phyloP scores from a whole-genome alignment of 2,888 invertebrate genomes.

The Copidosoma aretas region DNA sequence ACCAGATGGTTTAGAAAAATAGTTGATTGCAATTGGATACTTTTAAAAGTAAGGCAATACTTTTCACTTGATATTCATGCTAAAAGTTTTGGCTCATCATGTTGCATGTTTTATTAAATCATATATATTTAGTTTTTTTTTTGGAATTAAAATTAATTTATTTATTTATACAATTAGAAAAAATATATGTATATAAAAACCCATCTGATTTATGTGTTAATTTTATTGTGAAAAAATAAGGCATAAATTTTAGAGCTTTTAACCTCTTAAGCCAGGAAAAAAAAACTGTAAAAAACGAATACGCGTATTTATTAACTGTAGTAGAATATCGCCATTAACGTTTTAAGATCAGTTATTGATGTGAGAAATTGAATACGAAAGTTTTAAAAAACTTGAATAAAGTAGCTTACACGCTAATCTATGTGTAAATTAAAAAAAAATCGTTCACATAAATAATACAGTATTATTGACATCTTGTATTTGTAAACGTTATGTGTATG shows the following conservation, averaged over 20 bases:
- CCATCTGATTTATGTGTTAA: too few relatives aligned
- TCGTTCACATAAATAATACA: not conserved
- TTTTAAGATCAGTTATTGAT: too few relatives aligned
- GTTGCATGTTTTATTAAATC: conserved; percentile 36
- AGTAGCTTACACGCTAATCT: conserved; percentile 19
- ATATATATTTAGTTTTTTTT: not conserved
- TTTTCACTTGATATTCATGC: conserved; percentile 1
- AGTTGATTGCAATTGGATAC: conserved; percentile 36
- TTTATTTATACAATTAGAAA: too few relatives aligned
- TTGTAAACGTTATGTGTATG: conserved; percentile 63
- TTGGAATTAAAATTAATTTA: too few relatives aligned
- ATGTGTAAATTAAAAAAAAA: conserved; percentile 11
- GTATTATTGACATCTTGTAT: conserved; percentile 45
- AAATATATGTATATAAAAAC: too few relatives aligned
- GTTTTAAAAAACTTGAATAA: not conserved
- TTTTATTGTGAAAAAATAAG: too few relatives aligned
- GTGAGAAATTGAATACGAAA: not conserved
- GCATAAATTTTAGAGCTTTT: too few relatives aligned
- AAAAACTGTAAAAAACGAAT: too few relatives aligned
- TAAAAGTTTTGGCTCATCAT: not conserved
- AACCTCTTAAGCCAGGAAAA: too few relatives aligned
- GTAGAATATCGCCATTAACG: too few relatives aligned
- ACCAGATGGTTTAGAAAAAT: conserved; percentile 20
- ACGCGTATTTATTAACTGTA: too few relatives aligned
- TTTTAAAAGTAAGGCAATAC: not conserved